Conservation (phyloP, 2,888 invertebrate genomes). For the Rhynchonema sp. region DNA sequence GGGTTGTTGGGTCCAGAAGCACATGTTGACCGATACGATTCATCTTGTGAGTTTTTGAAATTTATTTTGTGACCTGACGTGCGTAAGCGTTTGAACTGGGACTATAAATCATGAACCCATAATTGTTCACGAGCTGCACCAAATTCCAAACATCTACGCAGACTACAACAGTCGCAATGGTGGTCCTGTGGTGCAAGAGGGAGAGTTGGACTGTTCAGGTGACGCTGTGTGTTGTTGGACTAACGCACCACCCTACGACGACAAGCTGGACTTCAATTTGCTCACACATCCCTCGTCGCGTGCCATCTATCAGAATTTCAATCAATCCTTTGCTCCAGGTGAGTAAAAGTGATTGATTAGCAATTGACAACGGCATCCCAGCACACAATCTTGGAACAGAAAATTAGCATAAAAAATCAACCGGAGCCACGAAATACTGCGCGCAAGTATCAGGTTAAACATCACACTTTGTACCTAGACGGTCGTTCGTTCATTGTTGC, state of each 20-base stretch:
- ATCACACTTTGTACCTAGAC: not conserved
- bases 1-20: no score
- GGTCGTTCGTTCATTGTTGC: not conserved
- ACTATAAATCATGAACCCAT: no score
- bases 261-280: not conserved
- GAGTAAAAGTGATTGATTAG: not conserved
- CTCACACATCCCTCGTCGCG: not conserved
- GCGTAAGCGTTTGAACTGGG: no score
- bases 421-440: no score
- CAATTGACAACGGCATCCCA: not conserved
- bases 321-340: not conserved
- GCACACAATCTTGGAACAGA: no score
- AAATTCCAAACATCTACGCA: no score
- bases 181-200: not conserved
- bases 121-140: no score
- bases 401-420: no score
- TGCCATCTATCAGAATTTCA: not conserved
- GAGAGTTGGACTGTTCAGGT: not conserved
- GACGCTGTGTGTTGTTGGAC: slow-evolving; percentile 2
- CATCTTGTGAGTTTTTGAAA: no score
- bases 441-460: no score
- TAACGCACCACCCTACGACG: not conserved
- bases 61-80: no score
- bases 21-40: no score
- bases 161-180: not conserved